phyloP scores from a whole-genome alignment of 2,888 invertebrate genomes.

The Nemotelus nigrinus region DNA sequence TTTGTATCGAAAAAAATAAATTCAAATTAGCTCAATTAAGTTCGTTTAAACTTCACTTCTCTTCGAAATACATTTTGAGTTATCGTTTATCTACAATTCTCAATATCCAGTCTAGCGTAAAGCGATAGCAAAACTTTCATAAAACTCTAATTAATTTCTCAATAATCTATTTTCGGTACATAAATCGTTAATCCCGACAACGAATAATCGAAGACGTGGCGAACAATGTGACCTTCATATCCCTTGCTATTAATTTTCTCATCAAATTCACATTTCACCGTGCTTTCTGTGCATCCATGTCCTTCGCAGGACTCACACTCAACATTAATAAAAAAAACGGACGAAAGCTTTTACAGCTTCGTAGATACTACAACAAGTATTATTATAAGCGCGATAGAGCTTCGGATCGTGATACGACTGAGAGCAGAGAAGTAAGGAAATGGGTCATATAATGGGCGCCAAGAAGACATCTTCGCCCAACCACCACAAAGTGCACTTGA shows the following conservation, averaged over 20 bases:
- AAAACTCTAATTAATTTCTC: neutral
- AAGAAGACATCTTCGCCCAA: conserved; percentile 7
- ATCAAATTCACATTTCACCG: conserved; percentile 19
- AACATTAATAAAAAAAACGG: neutral
- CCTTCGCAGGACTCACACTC: neutral
- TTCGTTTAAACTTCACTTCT: too few relatives aligned
- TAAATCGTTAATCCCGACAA: neutral
- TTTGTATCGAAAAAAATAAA: too few relatives aligned
- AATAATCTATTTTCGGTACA: neutral
- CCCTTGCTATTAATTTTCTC: conserved; percentile 13
- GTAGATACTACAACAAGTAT: neutral
- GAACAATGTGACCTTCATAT: neutral
- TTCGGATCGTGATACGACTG: neutral
- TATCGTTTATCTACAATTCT: too few relatives aligned
- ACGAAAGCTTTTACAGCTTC: conserved; percentile 24
- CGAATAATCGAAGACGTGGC: neutral
- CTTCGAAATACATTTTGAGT: too few relatives aligned
- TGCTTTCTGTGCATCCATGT: neutral
- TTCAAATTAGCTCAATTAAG: too few relatives aligned
- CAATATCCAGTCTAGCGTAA: too few relatives aligned
- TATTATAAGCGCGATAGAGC: neutral
- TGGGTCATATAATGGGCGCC: conserved; percentile 39
- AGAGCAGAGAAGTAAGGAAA: conserved; percentile 8
- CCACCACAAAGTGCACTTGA: conserved; percentile 16
- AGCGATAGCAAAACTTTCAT: neutral